Percentiles rank a stretch among this genome's conserved stretches.
These are phyloP conservation scores for Microtus agrestis DNA, from an alignment of 2,797 vertebrate species.

Conservation along the genomic window DNA sequence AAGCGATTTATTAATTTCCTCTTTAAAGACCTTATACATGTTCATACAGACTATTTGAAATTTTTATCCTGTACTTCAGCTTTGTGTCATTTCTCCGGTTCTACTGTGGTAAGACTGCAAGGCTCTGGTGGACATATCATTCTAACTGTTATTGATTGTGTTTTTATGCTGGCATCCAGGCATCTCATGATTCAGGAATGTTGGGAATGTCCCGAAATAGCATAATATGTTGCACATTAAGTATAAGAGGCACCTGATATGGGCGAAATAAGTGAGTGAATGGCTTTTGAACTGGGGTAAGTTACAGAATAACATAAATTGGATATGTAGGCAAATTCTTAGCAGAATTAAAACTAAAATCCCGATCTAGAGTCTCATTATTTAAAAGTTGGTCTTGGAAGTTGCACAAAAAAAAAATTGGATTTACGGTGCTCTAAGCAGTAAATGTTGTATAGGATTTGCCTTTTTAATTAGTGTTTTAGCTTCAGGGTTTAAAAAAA, in stretches of 20 bases:
- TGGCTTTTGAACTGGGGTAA: not conserved
- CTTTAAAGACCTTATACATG: not conserved
- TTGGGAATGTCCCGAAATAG: not conserved
- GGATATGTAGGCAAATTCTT: not conserved
- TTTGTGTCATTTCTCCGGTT: no score
- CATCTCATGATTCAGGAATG: not conserved
- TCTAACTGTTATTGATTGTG: not conserved
- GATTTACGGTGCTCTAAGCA: constrained; percentile 1
- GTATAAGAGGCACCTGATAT: not conserved
- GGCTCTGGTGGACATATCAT: not conserved
- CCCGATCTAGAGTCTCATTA: not conserved
- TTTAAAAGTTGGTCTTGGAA: not conserved
- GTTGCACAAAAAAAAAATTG: not conserved
- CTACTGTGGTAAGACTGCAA: no score
- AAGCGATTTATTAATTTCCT: not conserved
- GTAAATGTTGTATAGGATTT: not conserved
- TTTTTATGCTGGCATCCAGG: not conserved
- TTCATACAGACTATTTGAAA: no score
- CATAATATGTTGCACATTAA: not conserved
- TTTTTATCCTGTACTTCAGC: not conserved
- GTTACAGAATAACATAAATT: not conserved
- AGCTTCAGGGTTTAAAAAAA: not conserved
- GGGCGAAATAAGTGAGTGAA: not conserved
- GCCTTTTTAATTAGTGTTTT: not conserved
- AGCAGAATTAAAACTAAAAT: not conserved